phyloP scores from a whole-genome alignment of 2,888 invertebrate genomes.

The Drosophila infuscata region DNA sequence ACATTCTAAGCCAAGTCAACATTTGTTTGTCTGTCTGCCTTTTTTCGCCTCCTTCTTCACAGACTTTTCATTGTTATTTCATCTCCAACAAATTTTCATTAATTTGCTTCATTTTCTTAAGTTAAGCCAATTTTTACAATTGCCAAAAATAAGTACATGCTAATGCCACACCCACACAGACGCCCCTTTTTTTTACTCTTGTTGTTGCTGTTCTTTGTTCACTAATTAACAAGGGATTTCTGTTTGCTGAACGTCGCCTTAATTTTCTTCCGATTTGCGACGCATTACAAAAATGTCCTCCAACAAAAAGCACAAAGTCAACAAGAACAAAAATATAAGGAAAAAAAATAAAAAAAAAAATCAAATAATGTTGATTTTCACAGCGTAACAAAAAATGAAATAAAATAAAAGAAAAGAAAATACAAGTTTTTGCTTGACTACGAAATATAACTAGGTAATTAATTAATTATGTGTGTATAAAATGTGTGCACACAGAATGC shows the following conservation, averaged over 20 bases:
- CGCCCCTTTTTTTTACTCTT: slow-evolving; percentile 19
- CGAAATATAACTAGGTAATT: no score
- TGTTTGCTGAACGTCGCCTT: slow-evolving; percentile 62
- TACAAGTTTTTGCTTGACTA: neutral
- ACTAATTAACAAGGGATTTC: slow-evolving; percentile 75
- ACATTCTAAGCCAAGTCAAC: slow-evolving; percentile 64
- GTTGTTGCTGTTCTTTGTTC: slow-evolving; percentile 16
- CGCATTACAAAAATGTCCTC: slow-evolving; percentile 71
- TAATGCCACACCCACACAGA: slow-evolving; percentile 49
- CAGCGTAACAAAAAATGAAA: slow-evolving; percentile 23
- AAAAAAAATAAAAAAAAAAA: neutral
- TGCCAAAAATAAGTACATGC: slow-evolving; percentile 63
- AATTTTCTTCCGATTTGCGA: slow-evolving; percentile 70
- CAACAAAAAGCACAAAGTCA: slow-evolving; percentile 47
- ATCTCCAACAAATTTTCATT: slow-evolving; percentile 44
- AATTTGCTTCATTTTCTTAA: slow-evolving; percentile 30
- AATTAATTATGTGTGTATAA: no score
- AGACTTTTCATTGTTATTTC: neutral
- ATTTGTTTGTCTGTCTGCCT: slow-evolving; percentile 57
- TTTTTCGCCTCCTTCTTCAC: neutral
- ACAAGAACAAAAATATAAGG: slow-evolving; percentile 15
- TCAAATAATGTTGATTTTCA: slow-evolving; percentile 67
- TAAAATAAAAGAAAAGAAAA: slow-evolving; percentile 6
- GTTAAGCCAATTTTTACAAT: slow-evolving; percentile 59
- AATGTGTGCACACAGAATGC: no score